These are phyloP conservation scores for Trachelus stipa DNA, from an alignment of 2,888 invertebrate genomes.

Conservation along the genomic window DNA sequence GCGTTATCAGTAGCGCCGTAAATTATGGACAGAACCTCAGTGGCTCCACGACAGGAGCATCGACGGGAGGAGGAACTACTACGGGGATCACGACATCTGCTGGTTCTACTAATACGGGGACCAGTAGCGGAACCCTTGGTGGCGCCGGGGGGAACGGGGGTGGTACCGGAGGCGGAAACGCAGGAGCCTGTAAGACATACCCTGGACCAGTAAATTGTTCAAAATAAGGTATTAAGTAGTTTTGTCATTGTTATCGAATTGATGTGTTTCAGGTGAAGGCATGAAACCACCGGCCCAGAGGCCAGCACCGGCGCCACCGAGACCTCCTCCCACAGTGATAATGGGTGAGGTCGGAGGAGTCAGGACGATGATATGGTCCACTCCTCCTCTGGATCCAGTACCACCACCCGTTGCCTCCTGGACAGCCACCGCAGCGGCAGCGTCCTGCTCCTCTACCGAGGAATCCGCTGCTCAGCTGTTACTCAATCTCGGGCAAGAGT, in stretches of 20 bases:
- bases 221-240: background rate
- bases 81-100: constrained; percentile 30
- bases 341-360: constrained; percentile 95
- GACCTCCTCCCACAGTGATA: constrained; percentile 86
- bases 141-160: constrained; percentile 14
- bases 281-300: constrained; percentile 65
- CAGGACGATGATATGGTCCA: constrained; percentile 78
- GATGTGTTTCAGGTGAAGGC: constrained; percentile 51
- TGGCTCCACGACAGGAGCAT: constrained; percentile 22
- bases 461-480: constrained; percentile 77
- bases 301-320: constrained; percentile 66
- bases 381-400: constrained; percentile 68
- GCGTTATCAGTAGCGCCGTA: constrained; percentile 61
- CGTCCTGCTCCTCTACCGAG: constrained; percentile 68
- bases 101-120: constrained; percentile 27
- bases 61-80: constrained; percentile 9
- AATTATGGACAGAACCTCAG: constrained; percentile 58
- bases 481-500: constrained; percentile 80
- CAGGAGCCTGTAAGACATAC: background rate
- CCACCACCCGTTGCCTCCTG: constrained; percentile 71
- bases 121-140: constrained; percentile 23
- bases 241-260: background rate
- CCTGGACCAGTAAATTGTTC: background rate
- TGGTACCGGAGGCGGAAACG: constrained; percentile 14
- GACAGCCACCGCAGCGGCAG: constrained; percentile 68